Evolutionary conservation across 2,797 vertebrate species (phyloP).

Genomic region (Iguana delicatissima): DNA sequence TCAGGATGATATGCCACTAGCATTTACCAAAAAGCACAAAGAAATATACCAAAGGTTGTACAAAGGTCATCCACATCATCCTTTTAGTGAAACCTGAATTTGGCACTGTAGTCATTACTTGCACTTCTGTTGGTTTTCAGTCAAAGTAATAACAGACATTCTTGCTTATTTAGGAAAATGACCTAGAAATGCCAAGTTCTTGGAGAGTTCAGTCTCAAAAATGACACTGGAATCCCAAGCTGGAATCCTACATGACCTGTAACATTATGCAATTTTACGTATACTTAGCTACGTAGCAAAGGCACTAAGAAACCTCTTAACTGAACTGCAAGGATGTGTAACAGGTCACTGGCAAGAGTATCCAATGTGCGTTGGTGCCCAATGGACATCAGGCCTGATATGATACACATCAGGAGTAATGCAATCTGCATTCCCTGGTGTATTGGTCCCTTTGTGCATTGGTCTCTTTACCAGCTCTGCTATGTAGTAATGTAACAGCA

Average conservation of each 20-base stretch:
- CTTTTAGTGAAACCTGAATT: neutral
- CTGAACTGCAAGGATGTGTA: too few species aligned
- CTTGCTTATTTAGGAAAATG: neutral
- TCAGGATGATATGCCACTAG: neutral
- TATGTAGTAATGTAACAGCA: too few species aligned
- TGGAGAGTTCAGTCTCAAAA: conserved; percentile 18
- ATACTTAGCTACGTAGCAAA: too few species aligned
- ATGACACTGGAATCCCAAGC: neutral
- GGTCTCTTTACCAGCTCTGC: too few species aligned
- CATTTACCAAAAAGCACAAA: neutral
- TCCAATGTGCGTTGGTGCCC: too few species aligned
- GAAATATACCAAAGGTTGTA: neutral
- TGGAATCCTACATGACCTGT: neutral
- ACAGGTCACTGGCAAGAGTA: too few species aligned
- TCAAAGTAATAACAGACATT: conserved; percentile 23
- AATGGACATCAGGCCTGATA: too few species aligned
- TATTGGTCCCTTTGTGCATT: too few species aligned
- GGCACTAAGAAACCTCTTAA: too few species aligned
- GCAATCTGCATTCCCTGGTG: too few species aligned
- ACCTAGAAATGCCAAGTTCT: conserved; percentile 12
- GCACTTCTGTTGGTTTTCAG: neutral
- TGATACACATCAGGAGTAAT: too few species aligned
- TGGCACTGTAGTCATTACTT: neutral
- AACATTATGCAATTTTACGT: too few species aligned
- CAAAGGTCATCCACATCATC: neutral